phyloP scores from a whole-genome alignment of 2,113 vertebrate genomes.

The Serilophus lunatus region DNA sequence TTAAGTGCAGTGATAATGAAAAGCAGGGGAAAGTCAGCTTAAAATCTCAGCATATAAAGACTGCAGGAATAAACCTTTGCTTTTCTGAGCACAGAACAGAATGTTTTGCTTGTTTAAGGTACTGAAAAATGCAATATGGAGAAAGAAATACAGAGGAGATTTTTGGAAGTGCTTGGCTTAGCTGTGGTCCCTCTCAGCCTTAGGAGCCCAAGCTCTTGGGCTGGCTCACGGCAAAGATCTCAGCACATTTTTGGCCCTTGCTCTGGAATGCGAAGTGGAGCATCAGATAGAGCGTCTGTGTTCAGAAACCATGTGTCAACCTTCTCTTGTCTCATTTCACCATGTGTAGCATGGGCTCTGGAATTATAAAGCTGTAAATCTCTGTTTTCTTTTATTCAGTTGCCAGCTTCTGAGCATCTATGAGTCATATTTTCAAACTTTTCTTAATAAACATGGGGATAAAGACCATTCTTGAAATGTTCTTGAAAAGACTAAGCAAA shows the following conservation, averaged over 20 bases:
- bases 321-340: neutral
- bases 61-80: neutral
- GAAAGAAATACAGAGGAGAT: neutral
- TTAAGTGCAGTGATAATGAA: neutral
- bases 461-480: neutral
- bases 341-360: neutral
- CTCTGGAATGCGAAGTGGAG: neutral
- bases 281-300: neutral
- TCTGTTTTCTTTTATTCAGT: neutral
- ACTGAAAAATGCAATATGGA: neutral
- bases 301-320: neutral
- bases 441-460: neutral
- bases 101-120: neutral
- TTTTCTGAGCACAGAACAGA: neutral
- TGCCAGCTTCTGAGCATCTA: neutral
- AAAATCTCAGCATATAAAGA: neutral
- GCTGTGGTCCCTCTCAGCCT: neutral
- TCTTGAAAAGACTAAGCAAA: slow-evolving; percentile 7
- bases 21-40: neutral
- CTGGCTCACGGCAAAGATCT: neutral
- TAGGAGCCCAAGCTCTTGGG: neutral
- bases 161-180: neutral
- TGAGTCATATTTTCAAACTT: neutral
- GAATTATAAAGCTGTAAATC: neutral
- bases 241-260: neutral